Base-by-base conservation (phyloP, 1,140 invertebrate genomes). In the Charaxes varanes region DNA sequence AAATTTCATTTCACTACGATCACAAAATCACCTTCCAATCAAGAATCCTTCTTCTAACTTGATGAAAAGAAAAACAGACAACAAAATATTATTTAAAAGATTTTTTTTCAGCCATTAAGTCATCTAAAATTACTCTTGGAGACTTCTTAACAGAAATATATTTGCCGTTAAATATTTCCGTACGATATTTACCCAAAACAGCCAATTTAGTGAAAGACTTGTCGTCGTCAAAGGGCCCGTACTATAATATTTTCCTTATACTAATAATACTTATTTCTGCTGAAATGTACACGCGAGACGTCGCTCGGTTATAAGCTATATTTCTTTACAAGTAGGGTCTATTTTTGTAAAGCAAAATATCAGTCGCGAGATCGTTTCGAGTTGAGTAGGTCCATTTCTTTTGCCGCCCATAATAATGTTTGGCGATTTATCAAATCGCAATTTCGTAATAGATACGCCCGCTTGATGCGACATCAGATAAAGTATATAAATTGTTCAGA, bases 371-470 rank as follows among this genome's bases (percentile, higher is more conserved):
- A 64, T 72, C 59, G 57, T 70, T 82, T 72, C 56, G 60, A 62
- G 41, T 69, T 63, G 59, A 74, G 62, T 64, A 67, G 58, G 67
- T 72, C 71, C 71, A 82, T 80, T 82, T 71, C 73, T 79, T 82
- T 69, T 63, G 60, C 65, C 76, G 73, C 65, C 68, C 66, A 69
- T 71, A 74, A 79, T 82, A 82, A 82, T 82, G 78, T 77, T 76
- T 67, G 70, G 69, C 67, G 74, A 82, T 82, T 80, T 82, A 72
- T 82, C 76, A 82, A 80, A 80, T 77, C 61, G 71, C 78, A 78
- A 82, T 82, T 78, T 68, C 69, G 76, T 82, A 82, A 82, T 79
- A 82, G 73, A 82, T 74, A 79, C 47, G 35, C 66, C 58, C 62
- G 60, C 62, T 63, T 71, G 72, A 74, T 78, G 67, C 51, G 67